Base-by-base conservation (phyloP, 2,888 invertebrate genomes). In the Glaucopsyche alexis region DNA sequence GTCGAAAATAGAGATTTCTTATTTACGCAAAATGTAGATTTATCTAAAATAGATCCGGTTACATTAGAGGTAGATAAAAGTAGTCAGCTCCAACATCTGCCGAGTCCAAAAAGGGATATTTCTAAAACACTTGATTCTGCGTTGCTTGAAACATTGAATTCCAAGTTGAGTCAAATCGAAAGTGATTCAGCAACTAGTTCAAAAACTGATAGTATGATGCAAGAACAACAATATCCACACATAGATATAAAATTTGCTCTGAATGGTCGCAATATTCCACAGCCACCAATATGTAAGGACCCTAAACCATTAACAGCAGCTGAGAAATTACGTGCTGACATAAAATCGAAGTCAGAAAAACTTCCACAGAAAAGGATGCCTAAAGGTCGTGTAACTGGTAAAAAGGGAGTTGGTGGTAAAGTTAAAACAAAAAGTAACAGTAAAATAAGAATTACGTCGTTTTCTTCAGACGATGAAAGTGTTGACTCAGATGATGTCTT, bases 401-500 rank as follows among this genome's bases (percentile, higher is more conserved):
- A 91, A 78, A 92, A 91, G 83, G 94, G 94, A 0, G 87, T 93
- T 16, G 92, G 94, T 71, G 91, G 94, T 71, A 94, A 94, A 78
- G 93, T 94, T 6, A 95, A 95, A 85, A 92, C 93, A 14, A 94
- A 94, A 80, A 94, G 89, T 76, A 96, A 94, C 71, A 96, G 94
- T 65, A 96, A 96, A 87, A 96, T 95, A 70, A 89, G 96, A 75
- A 96, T 96, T 49, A 96, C 96, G 4, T 96, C 96, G 0, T 96
- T 96, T 80, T 96, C 96, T 72, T 96, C 96, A 0, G 96, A 96
- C 78, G 96, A 96, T 80, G 96, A 96, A 87, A 96, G 96, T 76
- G 91, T 96, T 14, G 96, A 96, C 87, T 96, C 96, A 0, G 96
- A 96, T 84, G 96, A 96, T 84, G 96, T 96, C 0, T 96, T 96